Evolutionary conservation across 2,888 invertebrate genomes (phyloP), one percentile per base, ranked within the genome.

Genomic region (Nysson spinosus): DNA sequence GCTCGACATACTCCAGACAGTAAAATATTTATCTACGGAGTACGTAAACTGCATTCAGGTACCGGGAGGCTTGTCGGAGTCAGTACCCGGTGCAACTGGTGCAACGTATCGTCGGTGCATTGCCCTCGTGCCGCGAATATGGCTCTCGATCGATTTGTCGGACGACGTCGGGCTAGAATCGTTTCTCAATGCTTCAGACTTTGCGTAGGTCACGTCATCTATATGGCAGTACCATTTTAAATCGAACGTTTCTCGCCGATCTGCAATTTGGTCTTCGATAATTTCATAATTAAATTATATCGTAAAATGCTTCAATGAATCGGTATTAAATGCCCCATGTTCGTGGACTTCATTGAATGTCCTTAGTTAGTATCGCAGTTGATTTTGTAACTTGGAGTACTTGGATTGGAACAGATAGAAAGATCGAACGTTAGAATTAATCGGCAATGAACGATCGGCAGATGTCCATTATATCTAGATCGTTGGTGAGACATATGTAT

Each of bases 71-170:
- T 63, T 65, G 56, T 63, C 65, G 64, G 49, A 62, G 58, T 72
- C 64, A 60, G 50, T 65, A 44, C 62, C 56, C 55, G 51, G 73
- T 73, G 73, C 73, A 73, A 73, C 69, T 66, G 66, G 73, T 72
- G 73, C 72, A 72, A 69, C 69, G 69, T 69, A 72, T 69, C 66
- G 69, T 54, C 66, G 62, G 73, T 73, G 74, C 73, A 73, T 74
- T 73, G 73, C 74, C 73, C 73, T 55, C 73, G 56, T 68, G 73
- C 58, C 58, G 74, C 70, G 73, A 70, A 70, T 68, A 52, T 68
- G 62, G 74, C 70, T 60, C 57, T 74, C 73, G 73, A 73, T 73
- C 73, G 73, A 73, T 73, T 70, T 64, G 64, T 68, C 64, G 55
- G 52, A 47, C 74, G 57, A 55, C 73, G 61, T 54, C 69, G 50